Conservation (phyloP, 1,140 invertebrate genomes). For the Aphis craccivora region DNA sequence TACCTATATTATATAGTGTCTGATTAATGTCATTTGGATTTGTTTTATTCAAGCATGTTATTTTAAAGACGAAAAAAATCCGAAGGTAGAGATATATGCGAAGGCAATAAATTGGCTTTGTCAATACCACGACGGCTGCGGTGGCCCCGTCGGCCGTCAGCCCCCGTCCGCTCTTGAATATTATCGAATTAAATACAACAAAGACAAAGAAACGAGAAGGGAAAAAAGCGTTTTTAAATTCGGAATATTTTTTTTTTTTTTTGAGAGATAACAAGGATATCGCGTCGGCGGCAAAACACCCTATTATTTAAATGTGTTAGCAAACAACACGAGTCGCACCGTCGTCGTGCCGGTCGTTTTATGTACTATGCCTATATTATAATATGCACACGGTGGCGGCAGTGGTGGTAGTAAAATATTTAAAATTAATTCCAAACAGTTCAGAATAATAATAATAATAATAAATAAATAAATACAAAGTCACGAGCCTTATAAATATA, state of each 20-base stretch:
- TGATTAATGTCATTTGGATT: background rate
- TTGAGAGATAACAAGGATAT: slow-evolving; percentile 32
- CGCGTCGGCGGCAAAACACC: slow-evolving; percentile 17
- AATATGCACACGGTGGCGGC: background rate
- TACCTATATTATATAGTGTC: background rate
- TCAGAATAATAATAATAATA: slow-evolving; percentile 22
- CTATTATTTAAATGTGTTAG: slow-evolving; percentile 43
- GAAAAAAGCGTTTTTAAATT: slow-evolving; percentile 39
- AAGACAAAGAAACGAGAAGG: slow-evolving; percentile 33
- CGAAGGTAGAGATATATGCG: background rate
- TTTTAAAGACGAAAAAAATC: background rate
- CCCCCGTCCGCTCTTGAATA: slow-evolving; percentile 22
- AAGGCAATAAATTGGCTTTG: slow-evolving; percentile 28
- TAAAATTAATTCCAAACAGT: slow-evolving; percentile 51
- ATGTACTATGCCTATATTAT: background rate
- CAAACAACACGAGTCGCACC: background rate
- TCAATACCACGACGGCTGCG: background rate
- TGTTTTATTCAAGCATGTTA: background rate
- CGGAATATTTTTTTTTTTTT: slow-evolving; percentile 37
- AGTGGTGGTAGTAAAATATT: slow-evolving; percentile 54
- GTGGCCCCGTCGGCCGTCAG: background rate
- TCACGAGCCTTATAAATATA: slow-evolving; percentile 18
- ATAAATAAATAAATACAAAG: slow-evolving; percentile 33
- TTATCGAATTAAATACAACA: slow-evolving; percentile 42
- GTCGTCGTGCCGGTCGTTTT: background rate